Conservation (phyloP, 2,888 invertebrate species). For the Cephalotes varians region DNA sequence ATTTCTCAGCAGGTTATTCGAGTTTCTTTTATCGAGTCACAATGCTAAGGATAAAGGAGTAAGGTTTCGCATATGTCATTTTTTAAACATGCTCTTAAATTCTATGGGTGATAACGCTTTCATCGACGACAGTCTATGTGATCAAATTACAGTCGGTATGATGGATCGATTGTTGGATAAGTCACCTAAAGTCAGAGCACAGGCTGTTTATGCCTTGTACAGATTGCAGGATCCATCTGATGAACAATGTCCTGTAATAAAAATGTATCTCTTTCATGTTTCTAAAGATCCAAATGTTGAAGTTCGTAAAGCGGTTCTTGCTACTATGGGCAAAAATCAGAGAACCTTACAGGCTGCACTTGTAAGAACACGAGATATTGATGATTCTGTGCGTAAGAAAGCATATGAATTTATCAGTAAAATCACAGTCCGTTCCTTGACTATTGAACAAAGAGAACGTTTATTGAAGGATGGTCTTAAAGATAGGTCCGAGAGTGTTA, state of each 20-base stretch:
- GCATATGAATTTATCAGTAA: conserved; percentile 87
- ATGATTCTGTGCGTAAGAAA: conserved; percentile 90
- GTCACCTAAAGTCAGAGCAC: conserved; percentile 91
- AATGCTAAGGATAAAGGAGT: conserved; percentile 87
- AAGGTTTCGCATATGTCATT: conserved; percentile 92
- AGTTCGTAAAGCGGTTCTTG: conserved; percentile 91
- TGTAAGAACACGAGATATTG: conserved; percentile 91
- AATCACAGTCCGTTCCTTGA: conserved; percentile 87
- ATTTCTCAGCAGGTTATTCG: conserved; percentile 88
- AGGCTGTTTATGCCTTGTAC: conserved; percentile 92
- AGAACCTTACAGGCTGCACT: conserved; percentile 91
- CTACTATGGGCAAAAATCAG: conserved; percentile 91
- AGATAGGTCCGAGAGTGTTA: conserved; percentile 87
- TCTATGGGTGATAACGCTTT: conserved; percentile 92
- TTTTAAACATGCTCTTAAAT: conserved; percentile 91
- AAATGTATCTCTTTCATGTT: conserved; percentile 90
- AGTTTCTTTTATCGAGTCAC: conserved; percentile 88
- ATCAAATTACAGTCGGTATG: conserved; percentile 91
- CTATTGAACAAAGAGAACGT: conserved; percentile 89
- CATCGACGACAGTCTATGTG: conserved; percentile 92
- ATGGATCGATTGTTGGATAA: conserved; percentile 90
- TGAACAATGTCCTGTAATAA: conserved; percentile 91
- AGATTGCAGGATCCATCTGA: conserved; percentile 93
- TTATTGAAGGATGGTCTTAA: conserved; percentile 89
- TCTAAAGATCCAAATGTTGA: conserved; percentile 92